These are phyloP conservation scores for Arctopsyche grandis DNA, from an alignment of 1,140 invertebrate genomes.

Conservation along the genomic window DNA sequence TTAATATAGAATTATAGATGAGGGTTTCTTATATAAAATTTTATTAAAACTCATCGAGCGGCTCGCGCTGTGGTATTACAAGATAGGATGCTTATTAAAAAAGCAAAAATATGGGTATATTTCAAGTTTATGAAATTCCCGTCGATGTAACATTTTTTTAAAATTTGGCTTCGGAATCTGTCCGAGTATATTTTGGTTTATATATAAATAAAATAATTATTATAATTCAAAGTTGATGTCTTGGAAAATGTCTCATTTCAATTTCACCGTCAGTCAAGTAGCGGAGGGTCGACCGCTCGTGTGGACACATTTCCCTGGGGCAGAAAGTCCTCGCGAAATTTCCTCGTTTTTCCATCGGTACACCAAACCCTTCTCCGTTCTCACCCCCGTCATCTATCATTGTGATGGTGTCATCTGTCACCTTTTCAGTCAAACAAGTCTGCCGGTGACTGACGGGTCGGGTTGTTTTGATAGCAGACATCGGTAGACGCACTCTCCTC, in stretches of 20 bases:
- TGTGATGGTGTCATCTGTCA: slow-evolving; percentile 24
- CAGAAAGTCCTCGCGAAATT: no score
- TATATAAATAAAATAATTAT: slow-evolving; percentile 19
- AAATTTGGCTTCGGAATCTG: no score
- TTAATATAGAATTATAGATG: no score
- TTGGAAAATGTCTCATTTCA: slow-evolving; percentile 31
- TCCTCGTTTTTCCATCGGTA: background rate
- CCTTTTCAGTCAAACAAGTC: slow-evolving; percentile 16
- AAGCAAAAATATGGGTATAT: background rate
- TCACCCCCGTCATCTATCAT: background rate
- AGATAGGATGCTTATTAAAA: no score
- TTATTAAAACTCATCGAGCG: no score
- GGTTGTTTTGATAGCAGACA: slow-evolving; percentile 16
- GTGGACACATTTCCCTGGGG: no score
- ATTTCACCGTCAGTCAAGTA: slow-evolving; percentile 35
- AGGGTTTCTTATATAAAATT: no score
- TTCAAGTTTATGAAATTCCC: background rate
- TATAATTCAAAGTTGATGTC: slow-evolving; percentile 3
- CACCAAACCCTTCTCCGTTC: background rate
- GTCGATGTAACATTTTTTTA: no score
- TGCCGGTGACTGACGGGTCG: slow-evolving; percentile 24
- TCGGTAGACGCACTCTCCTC: background rate
- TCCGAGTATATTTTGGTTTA: no score
- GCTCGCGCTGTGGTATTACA: no score
- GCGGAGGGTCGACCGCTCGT: no score